Conservation (phyloP, 2,113 vertebrate genomes). For the Neodontobutis hainanensis region DNA sequence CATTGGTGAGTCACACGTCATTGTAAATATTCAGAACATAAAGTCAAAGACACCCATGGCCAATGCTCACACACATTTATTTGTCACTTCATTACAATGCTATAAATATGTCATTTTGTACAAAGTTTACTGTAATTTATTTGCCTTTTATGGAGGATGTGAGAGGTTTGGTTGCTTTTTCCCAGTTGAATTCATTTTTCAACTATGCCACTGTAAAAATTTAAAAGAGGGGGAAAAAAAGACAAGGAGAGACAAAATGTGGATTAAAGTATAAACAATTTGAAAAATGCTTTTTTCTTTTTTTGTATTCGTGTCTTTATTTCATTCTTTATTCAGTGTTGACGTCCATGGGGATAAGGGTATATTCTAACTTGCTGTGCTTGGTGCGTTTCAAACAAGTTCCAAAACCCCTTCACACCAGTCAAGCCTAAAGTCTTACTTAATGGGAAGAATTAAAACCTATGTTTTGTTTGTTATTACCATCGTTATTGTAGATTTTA, state of each 20-base stretch:
- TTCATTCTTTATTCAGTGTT: no score
- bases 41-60: slow-evolving; percentile 66
- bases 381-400: no score
- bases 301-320: slow-evolving; percentile 17
- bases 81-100: slow-evolving; percentile 66
- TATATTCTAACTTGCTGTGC: no score
- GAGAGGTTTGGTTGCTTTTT: slow-evolving; percentile 72
- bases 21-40: slow-evolving; percentile 70
- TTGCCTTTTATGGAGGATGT: slow-evolving; percentile 75
- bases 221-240: slow-evolving; percentile 44
- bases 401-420: no score
- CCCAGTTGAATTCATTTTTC: slow-evolving; percentile 79
- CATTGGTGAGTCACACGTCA: slow-evolving; percentile 71
- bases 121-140: slow-evolving; percentile 73
- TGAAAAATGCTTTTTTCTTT: slow-evolving; percentile 55
- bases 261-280: slow-evolving; percentile 79
- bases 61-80: slow-evolving; percentile 74
- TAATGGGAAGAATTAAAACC: no score
- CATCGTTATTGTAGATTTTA: no score
- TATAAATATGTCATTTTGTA: slow-evolving; percentile 78
- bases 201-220: slow-evolving; percentile 79
- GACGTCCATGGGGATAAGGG: no score
- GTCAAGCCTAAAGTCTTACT: no score
- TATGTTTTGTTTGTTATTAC: no score
- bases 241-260: slow-evolving; percentile 64